Conservation (phyloP, 2,113 vertebrate species). For the Gambusia affinis region DNA sequence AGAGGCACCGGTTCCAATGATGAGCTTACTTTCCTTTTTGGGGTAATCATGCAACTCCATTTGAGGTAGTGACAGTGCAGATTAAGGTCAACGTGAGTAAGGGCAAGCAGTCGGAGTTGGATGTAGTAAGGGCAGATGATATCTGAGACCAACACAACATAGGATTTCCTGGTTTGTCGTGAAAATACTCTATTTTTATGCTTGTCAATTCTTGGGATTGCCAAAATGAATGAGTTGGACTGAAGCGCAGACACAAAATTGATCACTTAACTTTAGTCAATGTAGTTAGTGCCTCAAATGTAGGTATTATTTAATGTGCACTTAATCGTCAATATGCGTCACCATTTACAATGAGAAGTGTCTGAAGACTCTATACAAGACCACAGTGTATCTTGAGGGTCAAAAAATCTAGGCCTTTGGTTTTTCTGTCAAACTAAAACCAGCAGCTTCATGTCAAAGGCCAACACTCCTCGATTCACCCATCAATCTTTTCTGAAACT, state of each 20-base stretch:
- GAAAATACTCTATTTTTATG: background rate
- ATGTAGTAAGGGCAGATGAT: background rate
- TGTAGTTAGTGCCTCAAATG: background rate
- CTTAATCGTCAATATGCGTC: background rate
- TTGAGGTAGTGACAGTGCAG: background rate
- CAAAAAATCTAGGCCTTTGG: background rate
- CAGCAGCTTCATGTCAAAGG: too few relatives aligned
- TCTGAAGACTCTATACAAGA: background rate
- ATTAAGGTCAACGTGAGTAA: background rate
- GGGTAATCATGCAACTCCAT: conserved; percentile 45
- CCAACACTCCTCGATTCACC: background rate
- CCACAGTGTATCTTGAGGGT: background rate
- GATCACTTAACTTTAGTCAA: background rate
- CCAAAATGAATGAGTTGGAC: background rate
- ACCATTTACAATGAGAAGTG: background rate
- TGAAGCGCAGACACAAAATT: background rate
- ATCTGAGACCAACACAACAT: background rate
- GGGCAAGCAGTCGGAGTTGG: background rate
- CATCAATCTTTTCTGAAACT: background rate
- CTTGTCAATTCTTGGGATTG: background rate
- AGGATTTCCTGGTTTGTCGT: background rate
- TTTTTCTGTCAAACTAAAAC: too few relatives aligned
- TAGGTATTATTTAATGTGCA: background rate
- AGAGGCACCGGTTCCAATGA: conserved; percentile 9
- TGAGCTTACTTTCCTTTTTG: conserved; percentile 16